A percentile compares a stretch with the other conserved stretches of the same genome.
These are phyloP conservation scores for Anthrax anthrax DNA, from an alignment of 2,888 invertebrate genomes.

Conservation along the genomic window DNA sequence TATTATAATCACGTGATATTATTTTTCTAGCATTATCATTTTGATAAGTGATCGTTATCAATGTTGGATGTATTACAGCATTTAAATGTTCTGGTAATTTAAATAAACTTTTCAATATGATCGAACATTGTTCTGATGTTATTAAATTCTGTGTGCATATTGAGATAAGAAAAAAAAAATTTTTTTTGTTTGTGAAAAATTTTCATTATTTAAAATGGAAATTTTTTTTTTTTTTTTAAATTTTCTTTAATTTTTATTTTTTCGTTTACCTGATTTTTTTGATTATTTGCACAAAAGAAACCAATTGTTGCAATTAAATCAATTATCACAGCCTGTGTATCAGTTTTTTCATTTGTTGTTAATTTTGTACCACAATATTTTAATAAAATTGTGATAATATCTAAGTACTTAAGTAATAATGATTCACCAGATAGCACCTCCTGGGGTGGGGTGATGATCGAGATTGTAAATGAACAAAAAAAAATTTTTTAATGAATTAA, in stretches of 20 bases:
- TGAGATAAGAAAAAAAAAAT: too few relatives aligned
- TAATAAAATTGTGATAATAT: constrained; percentile 30
- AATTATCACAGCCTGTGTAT: constrained; percentile 31
- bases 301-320: constrained; percentile 34
- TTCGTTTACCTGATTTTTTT: constrained; percentile 25
- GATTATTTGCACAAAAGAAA: constrained; percentile 33
- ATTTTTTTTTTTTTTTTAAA: too few relatives aligned
- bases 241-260: too few relatives aligned
- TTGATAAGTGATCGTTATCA: constrained; percentile 30
- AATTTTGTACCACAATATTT: constrained; percentile 25
- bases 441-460: too few relatives aligned
- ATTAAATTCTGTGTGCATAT: constrained; percentile 23
- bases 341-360: constrained; percentile 22
- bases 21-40: constrained; percentile 29
- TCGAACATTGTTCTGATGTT: constrained; percentile 30
- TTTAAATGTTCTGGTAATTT: constrained; percentile 31
- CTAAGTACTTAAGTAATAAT: constrained; percentile 28
- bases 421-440: constrained; percentile 30
- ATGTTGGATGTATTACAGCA: constrained; percentile 32
- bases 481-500: too few relatives aligned
- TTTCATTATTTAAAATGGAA: too few relatives aligned
- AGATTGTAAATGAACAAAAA: too few relatives aligned
- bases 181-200: too few relatives aligned
- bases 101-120: constrained; percentile 30
- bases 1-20: constrained; percentile 30